Evolutionary conservation across 2,113 vertebrate genomes (phyloP), one percentile per base, ranked within the genome.

Genomic region (Tachycineta bicolor): DNA sequence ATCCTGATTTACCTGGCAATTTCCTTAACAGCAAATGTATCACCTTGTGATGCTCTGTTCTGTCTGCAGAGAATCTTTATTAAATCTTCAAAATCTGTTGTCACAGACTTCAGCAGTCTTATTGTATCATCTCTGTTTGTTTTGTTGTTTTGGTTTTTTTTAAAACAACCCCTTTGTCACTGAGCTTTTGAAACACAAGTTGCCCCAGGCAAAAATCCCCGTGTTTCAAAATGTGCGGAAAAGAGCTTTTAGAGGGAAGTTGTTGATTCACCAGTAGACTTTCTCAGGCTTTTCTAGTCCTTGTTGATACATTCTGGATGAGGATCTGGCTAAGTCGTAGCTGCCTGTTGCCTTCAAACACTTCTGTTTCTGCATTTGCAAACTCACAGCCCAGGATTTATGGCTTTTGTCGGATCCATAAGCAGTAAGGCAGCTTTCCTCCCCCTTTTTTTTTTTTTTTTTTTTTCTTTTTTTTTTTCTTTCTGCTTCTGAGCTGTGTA

Each of bases 341-440:
- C 47, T 83, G 14, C 15, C 33, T 44, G 13, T 39, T 80, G 43
- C 64, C 59, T 81, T 92, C 68, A 68, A 6, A 44, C 23, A 20
- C 41, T 78, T 84, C n/a, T 67, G 0, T n/a, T 44, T 80, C 34
- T 87, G 68, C 12, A 12, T 94, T 92, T 78, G 25, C 41, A 63
- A 70, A 67, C 17, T 93, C 14, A 59, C 18, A 90, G 37, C 52
- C 1, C 8, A 52, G 34, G 78, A 13, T 83, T 47, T 70, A 46
- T 83, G 89, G 34, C 31, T 86, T 90, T 80, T 83, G 56, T 71
- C 68, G 78, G 75, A 43, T 55, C 24, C 39, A 13, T 83, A 77
- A 90, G 49, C 62, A 75, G 55, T 56, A 74, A 90, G 47, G 17
- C 65, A 90, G 70, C 59, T 97, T 94, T 83, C 37, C 23, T 85